phyloP scores from a whole-genome alignment of 2,113 vertebrate genomes.

The Tinamus guttatus region DNA sequence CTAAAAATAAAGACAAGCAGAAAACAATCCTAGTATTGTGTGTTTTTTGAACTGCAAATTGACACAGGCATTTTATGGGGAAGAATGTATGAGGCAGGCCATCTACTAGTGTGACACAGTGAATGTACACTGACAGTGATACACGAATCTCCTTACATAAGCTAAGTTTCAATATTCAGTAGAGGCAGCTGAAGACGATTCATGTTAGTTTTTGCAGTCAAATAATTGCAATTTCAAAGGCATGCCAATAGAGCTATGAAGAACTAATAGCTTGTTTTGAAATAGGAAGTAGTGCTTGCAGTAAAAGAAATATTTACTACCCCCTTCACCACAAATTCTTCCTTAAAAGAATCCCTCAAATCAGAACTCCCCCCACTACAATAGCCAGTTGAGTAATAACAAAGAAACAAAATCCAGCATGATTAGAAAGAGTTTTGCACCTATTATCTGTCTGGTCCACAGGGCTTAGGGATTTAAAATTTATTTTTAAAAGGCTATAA shows the following conservation, averaged over 20 bases:
- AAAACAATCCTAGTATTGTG: conserved; percentile 19
- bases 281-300: not conserved
- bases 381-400: not conserved
- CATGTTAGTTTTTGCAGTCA: not conserved
- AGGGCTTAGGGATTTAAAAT: not conserved
- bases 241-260: not conserved
- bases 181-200: not conserved
- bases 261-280: not conserved
- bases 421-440: not conserved
- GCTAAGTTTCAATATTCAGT: not conserved
- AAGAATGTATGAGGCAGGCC: not conserved
- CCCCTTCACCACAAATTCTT: not conserved
- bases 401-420: not conserved
- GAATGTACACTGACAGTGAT: not conserved
- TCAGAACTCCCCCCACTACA: fast-evolving
- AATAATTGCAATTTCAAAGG: conserved; percentile 1
- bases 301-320: conserved; percentile 9
- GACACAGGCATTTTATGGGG: not conserved
- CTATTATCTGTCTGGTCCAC: not conserved
- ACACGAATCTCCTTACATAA: not conserved
- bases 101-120: not conserved
- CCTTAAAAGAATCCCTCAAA: not conserved
- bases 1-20: conserved; percentile 56
- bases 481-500: not conserved
- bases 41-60: conserved; percentile 39